Conservation (phyloP, 1,140 invertebrate species). For the Cotesia typhae region DNA sequence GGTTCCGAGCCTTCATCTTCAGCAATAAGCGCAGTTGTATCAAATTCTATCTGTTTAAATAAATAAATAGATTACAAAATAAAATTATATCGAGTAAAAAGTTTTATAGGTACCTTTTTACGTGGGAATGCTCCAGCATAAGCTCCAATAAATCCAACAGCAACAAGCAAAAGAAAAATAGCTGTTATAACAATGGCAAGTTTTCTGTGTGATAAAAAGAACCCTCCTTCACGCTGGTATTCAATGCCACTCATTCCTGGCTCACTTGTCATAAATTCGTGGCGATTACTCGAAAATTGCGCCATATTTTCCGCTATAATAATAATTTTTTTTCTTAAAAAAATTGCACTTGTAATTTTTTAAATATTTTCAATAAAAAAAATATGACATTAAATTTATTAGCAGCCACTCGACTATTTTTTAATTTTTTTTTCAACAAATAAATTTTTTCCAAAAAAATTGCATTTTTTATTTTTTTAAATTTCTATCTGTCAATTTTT, state of each 20-base stretch:
- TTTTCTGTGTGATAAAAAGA: constrained; percentile 54
- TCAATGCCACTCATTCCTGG: constrained; percentile 47
- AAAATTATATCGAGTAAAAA: too few relatives aligned
- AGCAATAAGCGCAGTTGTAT: constrained; percentile 44
- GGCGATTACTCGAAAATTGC: constrained; percentile 45
- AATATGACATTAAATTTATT: too few relatives aligned
- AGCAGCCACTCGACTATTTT: too few relatives aligned
- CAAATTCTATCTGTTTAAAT: constrained; percentile 35
- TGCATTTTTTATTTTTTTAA: too few relatives aligned
- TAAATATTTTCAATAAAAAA: too few relatives aligned
- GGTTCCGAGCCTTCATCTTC: constrained; percentile 42
- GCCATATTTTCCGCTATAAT: constrained; percentile 51
- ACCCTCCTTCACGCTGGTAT: constrained; percentile 52
- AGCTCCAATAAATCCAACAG: constrained; percentile 50
- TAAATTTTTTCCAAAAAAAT: too few relatives aligned
- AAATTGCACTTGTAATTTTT: background rate
- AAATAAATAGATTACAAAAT: background rate
- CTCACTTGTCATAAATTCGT: constrained; percentile 47
- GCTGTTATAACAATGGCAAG: constrained; percentile 45
- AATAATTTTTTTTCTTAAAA: constrained; percentile 13
- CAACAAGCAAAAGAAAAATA: constrained; percentile 46
- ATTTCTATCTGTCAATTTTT: too few relatives aligned
- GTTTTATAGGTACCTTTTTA: constrained; percentile 44
- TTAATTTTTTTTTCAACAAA: too few relatives aligned
- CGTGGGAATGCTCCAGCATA: constrained; percentile 46